Evolutionary conservation across 1,140 invertebrate species (phyloP).

Genomic region (Bombyx mori): ASM3026992v2 NC_085117.1:12025001-12025500

Average conservation of each 20-base stretch:
- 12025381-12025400: no score
- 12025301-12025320: slow-evolving; percentile 2
- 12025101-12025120: slow-evolving; percentile 76
- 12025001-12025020: no score
- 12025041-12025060: no score
- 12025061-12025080: no score
- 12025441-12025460: no score
- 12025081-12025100: not conserved
- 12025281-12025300: slow-evolving; percentile 73
- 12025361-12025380: no score
- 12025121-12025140: slow-evolving; percentile 91
- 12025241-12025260: slow-evolving; percentile 89
- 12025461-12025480: no score
- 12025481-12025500: no score
- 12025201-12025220: slow-evolving; percentile 89
- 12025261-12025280: slow-evolving; percentile 79
- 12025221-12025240: slow-evolving; percentile 92
- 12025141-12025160: slow-evolving; percentile 88
- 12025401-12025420: no score
- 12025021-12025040: no score
- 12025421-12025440: no score
- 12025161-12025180: slow-evolving; percentile 84
- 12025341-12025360: no score
- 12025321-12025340: not conserved
- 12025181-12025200: slow-evolving; percentile 91